phyloP scores from a whole-genome alignment of 2,888 invertebrate species.

The Desoria tigrina region DNA sequence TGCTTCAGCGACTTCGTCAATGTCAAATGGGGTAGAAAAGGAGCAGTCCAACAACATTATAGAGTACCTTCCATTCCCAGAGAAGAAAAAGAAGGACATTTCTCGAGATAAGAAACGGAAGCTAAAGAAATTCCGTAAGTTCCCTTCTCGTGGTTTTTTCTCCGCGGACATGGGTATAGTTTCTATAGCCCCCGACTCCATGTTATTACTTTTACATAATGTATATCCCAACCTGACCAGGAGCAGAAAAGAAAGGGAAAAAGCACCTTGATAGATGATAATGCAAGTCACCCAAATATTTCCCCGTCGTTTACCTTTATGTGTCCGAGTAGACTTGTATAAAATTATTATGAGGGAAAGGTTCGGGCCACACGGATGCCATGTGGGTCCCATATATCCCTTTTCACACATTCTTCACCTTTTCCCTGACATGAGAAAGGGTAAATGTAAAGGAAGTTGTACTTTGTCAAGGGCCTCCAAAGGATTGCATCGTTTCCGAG shows the following conservation, averaged over 20 bases:
- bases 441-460: not conserved
- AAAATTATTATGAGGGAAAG: too few species aligned
- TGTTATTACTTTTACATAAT: constrained; percentile 1
- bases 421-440: too few species aligned
- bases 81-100: constrained; percentile 47
- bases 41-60: constrained; percentile 44
- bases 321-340: too few species aligned
- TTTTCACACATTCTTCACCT: too few species aligned
- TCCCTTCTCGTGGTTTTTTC: not conserved
- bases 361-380: too few species aligned
- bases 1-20: constrained; percentile 49
- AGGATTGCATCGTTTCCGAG: constrained; percentile 80
- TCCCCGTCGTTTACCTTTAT: too few species aligned
- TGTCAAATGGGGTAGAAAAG: constrained; percentile 38
- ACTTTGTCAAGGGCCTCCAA: constrained; percentile 62
- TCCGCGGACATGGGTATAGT: too few species aligned
- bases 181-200: too few species aligned
- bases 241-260: too few species aligned
- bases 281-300: too few species aligned
- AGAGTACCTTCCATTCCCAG: constrained; percentile 50
- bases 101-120: constrained; percentile 49
- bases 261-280: too few species aligned
- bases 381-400: too few species aligned
- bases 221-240: not conserved
- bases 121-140: constrained; percentile 51